phyloP scores from a whole-genome alignment of 1,140 invertebrate genomes.

The Fopius arisanus region DNA sequence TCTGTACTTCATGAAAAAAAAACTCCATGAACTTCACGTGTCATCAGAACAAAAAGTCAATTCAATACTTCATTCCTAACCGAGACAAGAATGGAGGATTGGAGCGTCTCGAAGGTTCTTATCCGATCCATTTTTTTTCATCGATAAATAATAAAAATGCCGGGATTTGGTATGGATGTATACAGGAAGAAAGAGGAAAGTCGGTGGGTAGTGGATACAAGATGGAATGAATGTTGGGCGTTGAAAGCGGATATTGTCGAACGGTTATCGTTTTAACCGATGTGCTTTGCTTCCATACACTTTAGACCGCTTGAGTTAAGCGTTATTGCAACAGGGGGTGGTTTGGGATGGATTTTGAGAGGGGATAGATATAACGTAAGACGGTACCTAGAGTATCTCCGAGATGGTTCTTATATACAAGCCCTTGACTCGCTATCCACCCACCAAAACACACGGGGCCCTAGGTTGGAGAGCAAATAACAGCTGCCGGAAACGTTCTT shows the following conservation, averaged over 20 bases:
- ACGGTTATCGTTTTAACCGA: slow-evolving; percentile 28
- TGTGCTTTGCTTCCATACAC: neutral
- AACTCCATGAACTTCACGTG: no score
- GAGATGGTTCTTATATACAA: slow-evolving; percentile 29
- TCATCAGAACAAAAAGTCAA: no score
- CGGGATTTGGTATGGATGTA: neutral
- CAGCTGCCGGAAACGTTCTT: slow-evolving; percentile 34
- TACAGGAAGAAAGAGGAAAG: neutral
- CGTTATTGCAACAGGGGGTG: slow-evolving; percentile 18
- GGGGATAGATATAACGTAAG: slow-evolving; percentile 24
- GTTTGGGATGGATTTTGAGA: neutral
- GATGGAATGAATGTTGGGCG: slow-evolving; percentile 5
- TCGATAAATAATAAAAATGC: neutral
- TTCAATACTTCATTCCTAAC: no score
- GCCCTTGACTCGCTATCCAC: slow-evolving; percentile 18
- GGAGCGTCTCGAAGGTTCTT: neutral
- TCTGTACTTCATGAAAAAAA: no score
- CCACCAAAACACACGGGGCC: slow-evolving; percentile 4
- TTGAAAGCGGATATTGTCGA: slow-evolving; percentile 28
- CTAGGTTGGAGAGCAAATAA: slow-evolving; percentile 34
- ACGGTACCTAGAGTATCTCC: slow-evolving; percentile 17
- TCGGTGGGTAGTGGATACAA: neutral
- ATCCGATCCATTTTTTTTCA: neutral
- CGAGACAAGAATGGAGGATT: no score
- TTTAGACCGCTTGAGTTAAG: slow-evolving; percentile 14